These are phyloP conservation scores for Benthosema pterotum DNA, from an alignment of 2,797 vertebrate genomes.

Conservation along the genomic window DNA sequence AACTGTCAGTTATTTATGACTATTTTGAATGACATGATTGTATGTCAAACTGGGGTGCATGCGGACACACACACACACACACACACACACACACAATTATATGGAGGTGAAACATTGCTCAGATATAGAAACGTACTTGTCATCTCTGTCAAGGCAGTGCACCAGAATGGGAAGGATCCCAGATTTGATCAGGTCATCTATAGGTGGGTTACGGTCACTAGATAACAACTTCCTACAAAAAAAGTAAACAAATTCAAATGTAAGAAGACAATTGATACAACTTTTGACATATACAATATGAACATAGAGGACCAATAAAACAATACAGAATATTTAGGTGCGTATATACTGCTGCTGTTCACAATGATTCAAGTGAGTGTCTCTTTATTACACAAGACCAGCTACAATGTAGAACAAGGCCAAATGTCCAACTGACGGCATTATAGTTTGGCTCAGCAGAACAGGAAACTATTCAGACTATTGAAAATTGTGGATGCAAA, in stretches of 20 bases:
- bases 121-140: slow-evolving; percentile 87
- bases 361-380: not conserved
- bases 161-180: slow-evolving; percentile 98
- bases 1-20: too few relatives aligned
- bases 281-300: not conserved
- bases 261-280: not conserved
- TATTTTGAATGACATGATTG: too few relatives aligned
- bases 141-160: slow-evolving; percentile 98
- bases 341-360: not conserved
- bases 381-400: slow-evolving; percentile 1
- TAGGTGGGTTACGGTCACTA: slow-evolving; percentile 98
- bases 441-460: not conserved
- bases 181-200: slow-evolving; percentile 98
- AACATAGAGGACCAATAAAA: slow-evolving; percentile 2
- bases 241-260: slow-evolving; percentile 27
- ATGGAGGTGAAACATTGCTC: too few relatives aligned
- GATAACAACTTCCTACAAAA: slow-evolving; percentile 92
- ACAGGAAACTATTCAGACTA: not conserved
- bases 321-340: slow-evolving; percentile 26
- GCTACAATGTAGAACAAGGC: not conserved
- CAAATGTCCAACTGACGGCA: not conserved
- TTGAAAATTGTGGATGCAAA: slow-evolving; percentile 24
- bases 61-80: too few relatives aligned
- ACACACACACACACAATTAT: too few relatives aligned
- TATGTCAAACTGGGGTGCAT: too few relatives aligned